Conservation (phyloP, 2,888 invertebrate genomes). For the Pogonocherus hispidulus region DNA sequence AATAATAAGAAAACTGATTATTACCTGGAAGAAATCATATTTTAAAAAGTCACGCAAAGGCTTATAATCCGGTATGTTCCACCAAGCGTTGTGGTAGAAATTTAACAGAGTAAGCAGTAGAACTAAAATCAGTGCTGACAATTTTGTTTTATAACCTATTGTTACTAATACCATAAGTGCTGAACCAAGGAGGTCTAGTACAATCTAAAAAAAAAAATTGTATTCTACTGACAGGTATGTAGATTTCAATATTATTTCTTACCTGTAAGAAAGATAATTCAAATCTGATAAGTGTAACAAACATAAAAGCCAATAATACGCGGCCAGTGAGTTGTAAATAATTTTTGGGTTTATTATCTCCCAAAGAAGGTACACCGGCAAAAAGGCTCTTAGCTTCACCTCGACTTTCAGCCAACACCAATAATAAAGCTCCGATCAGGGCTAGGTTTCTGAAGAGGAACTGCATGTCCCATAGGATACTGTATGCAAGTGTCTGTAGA, state of each 20-base stretch:
- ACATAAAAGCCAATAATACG: conserved; percentile 98
- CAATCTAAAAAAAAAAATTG: conserved; percentile 76
- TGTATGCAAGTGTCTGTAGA: conserved; percentile 90
- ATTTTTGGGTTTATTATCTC: conserved; percentile 97
- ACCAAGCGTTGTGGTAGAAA: conserved; percentile 98
- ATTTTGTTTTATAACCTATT: conserved; percentile 98
- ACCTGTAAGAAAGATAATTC: conserved; percentile 92
- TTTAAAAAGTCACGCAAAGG: conserved; percentile 99
- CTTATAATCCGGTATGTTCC: conserved; percentile 95
- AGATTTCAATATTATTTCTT: conserved; percentile 42
- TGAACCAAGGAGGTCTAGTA: conserved; percentile 94
- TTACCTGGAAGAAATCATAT: conserved; percentile 99
- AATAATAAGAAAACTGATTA: conserved; percentile 46
- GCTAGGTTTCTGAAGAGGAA: conserved; percentile 97
- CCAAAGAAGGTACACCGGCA: conserved; percentile 93
- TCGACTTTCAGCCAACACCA: conserved; percentile 96
- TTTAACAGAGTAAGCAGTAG: conserved; percentile 90
- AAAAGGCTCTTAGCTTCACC: conserved; percentile 95
- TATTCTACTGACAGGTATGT: neutral
- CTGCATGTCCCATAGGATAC: conserved; percentile 98
- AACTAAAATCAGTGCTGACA: conserved; percentile 95
- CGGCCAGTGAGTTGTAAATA: conserved; percentile 97
- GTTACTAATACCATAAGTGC: conserved; percentile 96
- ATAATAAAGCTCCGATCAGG: conserved; percentile 94
- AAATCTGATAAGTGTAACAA: conserved; percentile 94